These are phyloP conservation scores for Drosophila teissieri DNA, from an alignment of 1,140 invertebrate genomes.

Conservation along the genomic window DNA sequence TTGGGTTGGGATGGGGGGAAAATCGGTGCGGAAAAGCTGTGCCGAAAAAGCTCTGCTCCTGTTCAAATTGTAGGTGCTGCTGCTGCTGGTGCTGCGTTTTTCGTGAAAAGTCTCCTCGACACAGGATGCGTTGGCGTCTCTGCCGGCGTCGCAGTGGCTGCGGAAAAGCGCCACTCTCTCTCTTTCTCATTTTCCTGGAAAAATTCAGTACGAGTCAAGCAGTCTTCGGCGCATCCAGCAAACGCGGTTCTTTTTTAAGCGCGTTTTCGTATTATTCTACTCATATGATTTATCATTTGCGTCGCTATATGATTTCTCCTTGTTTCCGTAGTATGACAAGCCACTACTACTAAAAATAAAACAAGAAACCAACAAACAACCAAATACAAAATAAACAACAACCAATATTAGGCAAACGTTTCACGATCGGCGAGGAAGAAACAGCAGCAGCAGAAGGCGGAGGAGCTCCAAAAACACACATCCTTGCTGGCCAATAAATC, in stretches of 20 bases:
- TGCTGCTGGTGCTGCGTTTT: slow-evolving; percentile 42
- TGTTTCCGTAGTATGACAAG: slow-evolving; percentile 81
- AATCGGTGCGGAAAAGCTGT: slow-evolving; percentile 18
- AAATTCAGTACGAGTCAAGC: slow-evolving; percentile 84
- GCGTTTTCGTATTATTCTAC: slow-evolving; percentile 85
- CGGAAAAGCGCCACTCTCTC: slow-evolving; percentile 47
- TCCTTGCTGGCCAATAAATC: neutral
- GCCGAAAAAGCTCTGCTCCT: slow-evolving; percentile 22
- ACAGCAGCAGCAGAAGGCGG: neutral
- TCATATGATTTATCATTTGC: slow-evolving; percentile 85
- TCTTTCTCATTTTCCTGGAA: slow-evolving; percentile 24
- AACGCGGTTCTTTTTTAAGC: slow-evolving; percentile 85
- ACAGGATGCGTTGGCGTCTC: slow-evolving; percentile 60
- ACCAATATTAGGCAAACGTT: slow-evolving; percentile 14
- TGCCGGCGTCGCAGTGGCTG: slow-evolving; percentile 19
- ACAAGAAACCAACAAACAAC: slow-evolving; percentile 11
- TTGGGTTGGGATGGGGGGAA: slow-evolving; percentile 3
- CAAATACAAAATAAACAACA: slow-evolving; percentile 11
- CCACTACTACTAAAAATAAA: slow-evolving; percentile 35
- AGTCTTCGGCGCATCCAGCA: slow-evolving; percentile 84
- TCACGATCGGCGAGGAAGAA: slow-evolving; percentile 15
- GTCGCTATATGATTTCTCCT: slow-evolving; percentile 84
- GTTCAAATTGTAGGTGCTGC: slow-evolving; percentile 37
- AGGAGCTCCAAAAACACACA: neutral
- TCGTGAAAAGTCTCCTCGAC: slow-evolving; percentile 61